Evolutionary conservation across 2,888 invertebrate species (phyloP), one percentile per base, ranked within the genome.

Genomic region (Catocala nupta): DNA sequence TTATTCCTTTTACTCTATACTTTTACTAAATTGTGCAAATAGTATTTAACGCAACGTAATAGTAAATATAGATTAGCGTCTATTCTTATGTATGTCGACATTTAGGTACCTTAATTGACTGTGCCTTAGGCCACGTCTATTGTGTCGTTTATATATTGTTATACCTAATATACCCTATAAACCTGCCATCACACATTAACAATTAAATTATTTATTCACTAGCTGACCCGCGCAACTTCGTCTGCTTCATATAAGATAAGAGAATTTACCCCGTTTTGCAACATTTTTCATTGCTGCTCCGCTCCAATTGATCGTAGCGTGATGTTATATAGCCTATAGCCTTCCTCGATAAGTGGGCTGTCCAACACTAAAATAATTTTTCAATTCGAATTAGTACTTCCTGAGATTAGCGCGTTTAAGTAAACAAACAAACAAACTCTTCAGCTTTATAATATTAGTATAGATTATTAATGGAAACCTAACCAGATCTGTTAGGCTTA

Each of bases 71-170:
- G 12, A 12, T 45, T 55, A 48, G 39, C 16, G 63, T 59, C 44
- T 56, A 68, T 43, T 70, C 63, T 75, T 70, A 65, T 71, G 52
- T 44, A 43, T 55, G 47, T 65, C 55, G 63, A 55, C 67, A 73
- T 79, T 79, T 78, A 68, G 66, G 55, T 65, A 48, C 68, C 56
- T 60, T 59, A 63, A 77, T 70, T 71, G 64, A 57, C 45, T 48
- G 65, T 65, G 65, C 71, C 66, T 50, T 62, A 63, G 65, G 57
- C 56, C 54, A 55, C 43, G 59, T 43, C 5, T 16, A 58, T 57
- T 63, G 64, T 62, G 60, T 63, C 53, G 52, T 52, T 59, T 62
- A 73, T 73, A 76, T 69, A 73, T 73, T 39, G 55, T 49, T 69
- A 63, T 63, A 57, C 56, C 45, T 60, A 72, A 25, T 51, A 70